A percentile compares a stretch with the other conserved stretches of the same genome.
phyloP scores from a whole-genome alignment of 2,797 vertebrate genomes.

The Cossypha heuglini region DNA sequence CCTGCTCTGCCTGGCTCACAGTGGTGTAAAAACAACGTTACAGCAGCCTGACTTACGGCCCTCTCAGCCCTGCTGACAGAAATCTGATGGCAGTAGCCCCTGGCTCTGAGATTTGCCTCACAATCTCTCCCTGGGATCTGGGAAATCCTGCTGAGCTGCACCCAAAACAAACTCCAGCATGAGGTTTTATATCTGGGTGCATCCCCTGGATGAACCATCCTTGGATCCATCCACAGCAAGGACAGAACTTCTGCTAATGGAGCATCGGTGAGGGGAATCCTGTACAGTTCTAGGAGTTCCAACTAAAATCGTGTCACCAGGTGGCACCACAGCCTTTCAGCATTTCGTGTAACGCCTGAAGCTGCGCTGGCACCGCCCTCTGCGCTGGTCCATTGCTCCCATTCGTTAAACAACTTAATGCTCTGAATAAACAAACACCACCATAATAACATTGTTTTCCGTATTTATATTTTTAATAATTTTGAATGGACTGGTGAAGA shows the following conservation, averaged over 20 bases:
- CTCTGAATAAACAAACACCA: fast-evolving
- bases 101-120: neutral
- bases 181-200: fast-evolving
- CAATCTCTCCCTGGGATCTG: fast-evolving
- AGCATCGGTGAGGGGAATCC: neutral
- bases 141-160: neutral
- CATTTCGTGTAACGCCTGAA: fast-evolving
- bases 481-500: neutral
- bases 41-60: too few species aligned
- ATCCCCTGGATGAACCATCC: neutral
- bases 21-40: neutral
- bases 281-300: fast-evolving
- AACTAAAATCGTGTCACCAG: neutral
- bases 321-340: neutral
- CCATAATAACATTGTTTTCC: fast-evolving
- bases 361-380: too few species aligned
- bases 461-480: neutral
- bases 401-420: fast-evolving
- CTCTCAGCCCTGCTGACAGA: neutral
- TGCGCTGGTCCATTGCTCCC: neutral
- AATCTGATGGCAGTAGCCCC: fast-evolving
- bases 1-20: neutral
- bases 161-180: fast-evolving
- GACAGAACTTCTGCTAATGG: neutral
- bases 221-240: fast-evolving